Evolutionary conservation across 1,140 invertebrate species (phyloP).

Genomic region (Belonocnema kinseyi): DNA sequence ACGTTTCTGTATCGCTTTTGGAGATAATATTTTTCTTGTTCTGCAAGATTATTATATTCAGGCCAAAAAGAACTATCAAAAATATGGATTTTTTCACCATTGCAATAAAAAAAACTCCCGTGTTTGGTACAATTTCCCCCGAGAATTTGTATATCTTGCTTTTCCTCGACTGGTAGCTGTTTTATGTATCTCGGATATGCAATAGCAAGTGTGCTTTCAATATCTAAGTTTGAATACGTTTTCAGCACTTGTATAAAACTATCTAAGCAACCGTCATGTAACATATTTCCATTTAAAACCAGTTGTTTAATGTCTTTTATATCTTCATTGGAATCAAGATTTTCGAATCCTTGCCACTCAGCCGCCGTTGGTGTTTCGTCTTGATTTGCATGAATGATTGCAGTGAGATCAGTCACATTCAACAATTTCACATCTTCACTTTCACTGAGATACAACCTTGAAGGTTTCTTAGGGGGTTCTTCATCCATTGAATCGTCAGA

Average conservation of each 20-base stretch:
- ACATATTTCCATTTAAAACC: background rate
- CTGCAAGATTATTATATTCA: too few relatives aligned
- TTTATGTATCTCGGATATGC: background rate
- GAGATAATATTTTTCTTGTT: too few relatives aligned
- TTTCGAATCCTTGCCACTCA: background rate
- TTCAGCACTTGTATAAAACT: background rate
- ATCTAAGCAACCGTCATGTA: background rate
- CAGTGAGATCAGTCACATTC: too few relatives aligned
- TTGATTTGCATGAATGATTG: too few relatives aligned
- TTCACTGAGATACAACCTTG: too few relatives aligned
- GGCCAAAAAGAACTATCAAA: background rate
- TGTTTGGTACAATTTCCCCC: background rate
- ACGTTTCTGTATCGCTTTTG: too few relatives aligned
- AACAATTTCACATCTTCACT: too few relatives aligned
- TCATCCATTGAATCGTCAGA: too few relatives aligned
- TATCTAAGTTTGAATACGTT: background rate
- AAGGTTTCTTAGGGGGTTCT: too few relatives aligned
- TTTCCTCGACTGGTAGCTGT: too few relatives aligned
- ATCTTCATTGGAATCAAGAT: background rate
- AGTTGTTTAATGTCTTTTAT: background rate
- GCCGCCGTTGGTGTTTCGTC: too few relatives aligned
- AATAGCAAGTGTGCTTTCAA: background rate
- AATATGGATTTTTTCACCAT: background rate
- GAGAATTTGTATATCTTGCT: constrained; percentile 9
- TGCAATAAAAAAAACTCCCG: constrained; percentile 1